Evolutionary conservation across 2,888 invertebrate genomes (phyloP).

Genomic region (Eubasilissa splendida): DNA sequence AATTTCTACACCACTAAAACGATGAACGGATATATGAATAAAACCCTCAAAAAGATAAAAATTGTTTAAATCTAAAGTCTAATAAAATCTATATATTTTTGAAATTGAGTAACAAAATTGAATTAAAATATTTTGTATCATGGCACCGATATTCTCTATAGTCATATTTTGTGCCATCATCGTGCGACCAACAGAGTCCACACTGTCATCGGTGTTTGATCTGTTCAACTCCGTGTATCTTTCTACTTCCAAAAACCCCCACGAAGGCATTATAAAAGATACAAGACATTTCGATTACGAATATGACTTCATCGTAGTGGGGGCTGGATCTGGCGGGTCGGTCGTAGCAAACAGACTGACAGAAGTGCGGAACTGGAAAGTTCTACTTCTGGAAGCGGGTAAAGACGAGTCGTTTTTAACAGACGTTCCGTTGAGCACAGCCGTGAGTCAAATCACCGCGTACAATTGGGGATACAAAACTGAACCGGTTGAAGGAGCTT

Average conservation of each 20-base stretch:
- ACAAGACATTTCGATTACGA: conserved; percentile 66
- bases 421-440: conserved; percentile 83
- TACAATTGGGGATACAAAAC: conserved; percentile 85
- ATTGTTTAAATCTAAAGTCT: too few relatives aligned
- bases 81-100: too few relatives aligned
- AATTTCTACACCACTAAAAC: too few relatives aligned
- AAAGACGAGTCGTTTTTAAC: conserved; percentile 84
- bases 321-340: conserved; percentile 77
- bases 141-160: not conserved
- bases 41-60: too few relatives aligned
- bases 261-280: conserved; percentile 68
- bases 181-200: conserved; percentile 4
- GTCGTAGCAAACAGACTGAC: conserved; percentile 85
- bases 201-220: conserved; percentile 38
- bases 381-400: conserved; percentile 85
- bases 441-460: conserved; percentile 73
- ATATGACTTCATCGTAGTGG: conserved; percentile 70
- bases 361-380: conserved; percentile 79
- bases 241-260: conserved; percentile 59
- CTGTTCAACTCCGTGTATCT: conserved; percentile 49
- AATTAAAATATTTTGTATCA: not conserved
- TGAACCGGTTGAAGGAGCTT: conserved; percentile 72
- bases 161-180: not conserved
- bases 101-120: too few relatives aligned
- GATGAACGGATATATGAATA: too few relatives aligned